Percentiles rank a stretch among this genome's conserved stretches.
These are phyloP conservation scores for Falco concolor DNA, from an alignment of 2,797 vertebrate genomes.

Conservation along the genomic window DNA sequence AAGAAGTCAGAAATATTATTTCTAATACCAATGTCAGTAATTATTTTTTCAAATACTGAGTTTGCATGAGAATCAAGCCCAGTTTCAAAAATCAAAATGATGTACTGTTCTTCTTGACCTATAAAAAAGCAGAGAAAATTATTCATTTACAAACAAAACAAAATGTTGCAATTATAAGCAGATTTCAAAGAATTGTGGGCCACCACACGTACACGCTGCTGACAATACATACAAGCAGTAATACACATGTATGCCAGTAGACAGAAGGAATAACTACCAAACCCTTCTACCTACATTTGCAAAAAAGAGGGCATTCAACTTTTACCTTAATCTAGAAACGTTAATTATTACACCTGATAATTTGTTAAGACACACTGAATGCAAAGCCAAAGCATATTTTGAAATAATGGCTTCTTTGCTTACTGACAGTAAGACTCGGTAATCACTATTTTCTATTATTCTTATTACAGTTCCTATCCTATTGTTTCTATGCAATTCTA, in stretches of 20 bases:
- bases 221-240: not conserved
- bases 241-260: not conserved
- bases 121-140: constrained; percentile 6
- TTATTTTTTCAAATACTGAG: constrained; percentile 89
- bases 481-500: not conserved
- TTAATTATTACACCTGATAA: not conserved
- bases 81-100: constrained; percentile 94
- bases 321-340: not conserved
- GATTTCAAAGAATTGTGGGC: not conserved
- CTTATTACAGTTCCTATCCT: not conserved
- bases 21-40: constrained; percentile 82
- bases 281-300: not conserved
- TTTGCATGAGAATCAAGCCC: constrained; percentile 83
- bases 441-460: not conserved
- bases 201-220: accelerated
- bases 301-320: not conserved
- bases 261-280: not conserved
- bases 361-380: not conserved
- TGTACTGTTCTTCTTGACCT: constrained; percentile 91
- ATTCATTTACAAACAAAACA: not conserved
- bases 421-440: not conserved
- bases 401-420: not conserved
- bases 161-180: not conserved
- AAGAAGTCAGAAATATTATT: constrained; percentile 87
- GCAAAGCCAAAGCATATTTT: not conserved